Conservation (phyloP, 2,888 invertebrate species). For the Aleiodes testaceus region DNA sequence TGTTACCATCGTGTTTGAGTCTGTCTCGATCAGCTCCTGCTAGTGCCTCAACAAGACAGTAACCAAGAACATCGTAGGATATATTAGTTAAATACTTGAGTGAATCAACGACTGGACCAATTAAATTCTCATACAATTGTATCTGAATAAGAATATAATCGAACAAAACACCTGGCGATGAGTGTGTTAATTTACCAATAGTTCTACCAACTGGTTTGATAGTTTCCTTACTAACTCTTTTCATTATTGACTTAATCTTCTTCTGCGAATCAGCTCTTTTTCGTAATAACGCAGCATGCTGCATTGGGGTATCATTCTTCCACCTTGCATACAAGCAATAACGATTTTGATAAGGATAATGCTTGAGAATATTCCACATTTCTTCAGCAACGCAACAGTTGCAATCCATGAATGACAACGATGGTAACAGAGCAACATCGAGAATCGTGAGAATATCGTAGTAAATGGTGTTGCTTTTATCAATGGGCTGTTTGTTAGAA, state of each 20-base stretch:
- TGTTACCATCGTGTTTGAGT: conserved; percentile 91
- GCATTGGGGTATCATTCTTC: conserved; percentile 91
- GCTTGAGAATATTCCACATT: conserved; percentile 92
- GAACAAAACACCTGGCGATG: conserved; percentile 95
- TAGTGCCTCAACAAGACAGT: conserved; percentile 94
- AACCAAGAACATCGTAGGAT: conserved; percentile 96
- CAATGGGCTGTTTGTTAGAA: conserved; percentile 63
- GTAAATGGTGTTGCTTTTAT: conserved; percentile 76
- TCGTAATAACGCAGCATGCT: conserved; percentile 88
- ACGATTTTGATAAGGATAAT: conserved; percentile 89
- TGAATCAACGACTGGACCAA: conserved; percentile 97
- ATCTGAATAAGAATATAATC: conserved; percentile 94
- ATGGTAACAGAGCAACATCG: conserved; percentile 92
- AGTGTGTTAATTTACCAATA: conserved; percentile 97
- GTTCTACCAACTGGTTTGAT: conserved; percentile 96
- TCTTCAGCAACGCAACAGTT: conserved; percentile 98
- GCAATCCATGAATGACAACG: conserved; percentile 91
- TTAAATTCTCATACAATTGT: conserved; percentile 94
- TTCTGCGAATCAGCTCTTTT: conserved; percentile 91
- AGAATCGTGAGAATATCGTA: conserved; percentile 89
- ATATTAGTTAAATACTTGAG: conserved; percentile 95
- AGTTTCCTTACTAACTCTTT: conserved; percentile 97
- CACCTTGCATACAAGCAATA: conserved; percentile 93
- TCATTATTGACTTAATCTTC: conserved; percentile 96
- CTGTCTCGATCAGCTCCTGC: conserved; percentile 84